Conservation (phyloP, 2,797 vertebrate genomes). For the Ispidina lecontei region DNA sequence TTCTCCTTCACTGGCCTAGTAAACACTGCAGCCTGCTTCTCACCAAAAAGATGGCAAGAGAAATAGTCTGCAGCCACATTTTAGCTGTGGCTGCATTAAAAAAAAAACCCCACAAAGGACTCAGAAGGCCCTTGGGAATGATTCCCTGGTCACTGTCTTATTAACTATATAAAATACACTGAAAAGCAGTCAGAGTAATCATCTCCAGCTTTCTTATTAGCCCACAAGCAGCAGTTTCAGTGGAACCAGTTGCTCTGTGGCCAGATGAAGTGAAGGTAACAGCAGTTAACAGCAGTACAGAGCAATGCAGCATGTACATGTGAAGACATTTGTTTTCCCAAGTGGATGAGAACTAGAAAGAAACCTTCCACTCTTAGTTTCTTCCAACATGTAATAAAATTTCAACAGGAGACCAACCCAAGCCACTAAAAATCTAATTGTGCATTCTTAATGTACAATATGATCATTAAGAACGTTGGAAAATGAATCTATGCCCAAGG, state of each 20-base stretch:
- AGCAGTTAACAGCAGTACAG: accelerated
- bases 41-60: not conserved
- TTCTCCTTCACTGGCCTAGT: not conserved
- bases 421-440: not conserved
- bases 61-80: not conserved
- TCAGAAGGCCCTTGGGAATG: not conserved
- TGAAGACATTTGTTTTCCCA: not conserved
- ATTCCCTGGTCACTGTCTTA: not conserved
- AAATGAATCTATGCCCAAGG: not conserved
- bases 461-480: not conserved
- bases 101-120: not conserved
- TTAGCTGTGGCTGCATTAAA: not conserved
- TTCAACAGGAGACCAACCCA: not conserved
- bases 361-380: not conserved
- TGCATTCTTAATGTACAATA: not conserved
- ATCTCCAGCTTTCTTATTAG: not conserved
- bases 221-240: not conserved
- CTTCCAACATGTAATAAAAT: not conserved
- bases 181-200: not conserved
- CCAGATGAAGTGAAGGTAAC: not conserved
- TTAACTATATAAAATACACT: not conserved
- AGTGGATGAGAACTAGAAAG: not conserved
- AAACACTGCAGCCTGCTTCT: not conserved
- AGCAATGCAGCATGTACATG: not conserved
- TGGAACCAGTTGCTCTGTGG: not conserved